Conservation (phyloP, 2,113 vertebrate species). For the Ailurus styani region DNA sequence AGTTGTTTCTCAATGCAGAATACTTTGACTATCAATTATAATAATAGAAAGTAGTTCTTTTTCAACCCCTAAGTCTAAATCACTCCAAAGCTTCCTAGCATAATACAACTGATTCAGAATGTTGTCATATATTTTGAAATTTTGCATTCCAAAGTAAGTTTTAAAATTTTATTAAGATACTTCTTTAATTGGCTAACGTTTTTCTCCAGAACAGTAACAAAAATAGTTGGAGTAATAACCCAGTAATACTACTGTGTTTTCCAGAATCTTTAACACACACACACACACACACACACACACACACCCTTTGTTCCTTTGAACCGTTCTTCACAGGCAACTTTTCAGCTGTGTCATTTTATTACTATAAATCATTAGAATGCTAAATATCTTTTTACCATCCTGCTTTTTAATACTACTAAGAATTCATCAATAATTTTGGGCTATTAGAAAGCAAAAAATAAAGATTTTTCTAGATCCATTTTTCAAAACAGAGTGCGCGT, state of each 20-base stretch:
- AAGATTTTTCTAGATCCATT: constrained; percentile 57
- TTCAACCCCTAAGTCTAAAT: background rate
- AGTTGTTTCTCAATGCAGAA: background rate
- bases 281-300: background rate
- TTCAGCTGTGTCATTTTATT: constrained; percentile 68
- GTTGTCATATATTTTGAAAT: constrained; percentile 27
- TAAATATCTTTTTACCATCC: background rate
- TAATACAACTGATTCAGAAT: background rate
- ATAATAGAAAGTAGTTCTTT: constrained; percentile 17
- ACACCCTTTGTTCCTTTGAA: constrained; percentile 72
- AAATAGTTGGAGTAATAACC: constrained; percentile 70
- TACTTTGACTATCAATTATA: background rate
- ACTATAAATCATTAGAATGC: constrained; percentile 36
- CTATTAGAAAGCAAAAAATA: constrained; percentile 63
- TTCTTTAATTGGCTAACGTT: constrained; percentile 70
- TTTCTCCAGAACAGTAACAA: constrained; percentile 66
- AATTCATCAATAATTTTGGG: constrained; percentile 60
- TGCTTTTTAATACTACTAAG: constrained; percentile 5
- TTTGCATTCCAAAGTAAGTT: background rate
- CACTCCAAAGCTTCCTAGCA: background rate
- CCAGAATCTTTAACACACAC: constrained; percentile 45
- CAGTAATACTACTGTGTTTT: constrained; percentile 48
- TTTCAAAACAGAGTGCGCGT: constrained; percentile 61
- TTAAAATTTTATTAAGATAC: background rate
- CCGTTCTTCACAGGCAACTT: constrained; percentile 70